phyloP scores from a whole-genome alignment of 2,797 vertebrate species.

The Enteromius thamalakanensis region DNA sequence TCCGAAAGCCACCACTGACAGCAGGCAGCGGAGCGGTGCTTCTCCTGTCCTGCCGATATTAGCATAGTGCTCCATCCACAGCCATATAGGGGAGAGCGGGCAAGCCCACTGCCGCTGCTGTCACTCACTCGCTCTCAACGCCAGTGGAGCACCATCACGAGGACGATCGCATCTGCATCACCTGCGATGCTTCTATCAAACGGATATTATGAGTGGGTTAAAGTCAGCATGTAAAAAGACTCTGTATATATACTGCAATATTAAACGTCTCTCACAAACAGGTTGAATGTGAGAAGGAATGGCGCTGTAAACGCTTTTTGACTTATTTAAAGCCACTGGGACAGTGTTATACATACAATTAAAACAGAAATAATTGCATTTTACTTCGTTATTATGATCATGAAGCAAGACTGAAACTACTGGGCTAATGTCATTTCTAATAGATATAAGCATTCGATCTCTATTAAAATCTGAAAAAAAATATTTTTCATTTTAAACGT shows the following conservation, averaged over 20 bases:
- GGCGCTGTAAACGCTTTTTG: background rate
- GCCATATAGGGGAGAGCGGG: constrained; percentile 91
- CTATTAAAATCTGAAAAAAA: background rate
- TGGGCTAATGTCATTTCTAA: background rate
- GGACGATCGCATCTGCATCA: constrained; percentile 29
- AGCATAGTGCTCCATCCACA: constrained; percentile 90
- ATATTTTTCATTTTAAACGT: background rate
- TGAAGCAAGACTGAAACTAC: background rate
- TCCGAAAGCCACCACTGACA: constrained; percentile 82
- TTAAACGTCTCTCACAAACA: background rate
- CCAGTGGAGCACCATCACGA: constrained; percentile 20
- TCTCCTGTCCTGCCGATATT: constrained; percentile 84
- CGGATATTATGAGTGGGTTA: background rate
- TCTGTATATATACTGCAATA: background rate
- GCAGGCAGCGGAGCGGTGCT: constrained; percentile 79
- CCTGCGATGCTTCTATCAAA: background rate
- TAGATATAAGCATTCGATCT: background rate
- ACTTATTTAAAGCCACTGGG: background rate
- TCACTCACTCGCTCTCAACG: constrained; percentile 66
- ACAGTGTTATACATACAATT: background rate
- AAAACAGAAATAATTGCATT: too few relatives aligned
- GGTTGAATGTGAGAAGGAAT: background rate
- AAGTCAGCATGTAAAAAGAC: background rate
- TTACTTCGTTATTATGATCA: background rate
- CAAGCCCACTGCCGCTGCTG: constrained; percentile 79